Conservation (phyloP, 53 echinoderm and acorn worm genomes). For the Patiria pectinifera region DNA sequence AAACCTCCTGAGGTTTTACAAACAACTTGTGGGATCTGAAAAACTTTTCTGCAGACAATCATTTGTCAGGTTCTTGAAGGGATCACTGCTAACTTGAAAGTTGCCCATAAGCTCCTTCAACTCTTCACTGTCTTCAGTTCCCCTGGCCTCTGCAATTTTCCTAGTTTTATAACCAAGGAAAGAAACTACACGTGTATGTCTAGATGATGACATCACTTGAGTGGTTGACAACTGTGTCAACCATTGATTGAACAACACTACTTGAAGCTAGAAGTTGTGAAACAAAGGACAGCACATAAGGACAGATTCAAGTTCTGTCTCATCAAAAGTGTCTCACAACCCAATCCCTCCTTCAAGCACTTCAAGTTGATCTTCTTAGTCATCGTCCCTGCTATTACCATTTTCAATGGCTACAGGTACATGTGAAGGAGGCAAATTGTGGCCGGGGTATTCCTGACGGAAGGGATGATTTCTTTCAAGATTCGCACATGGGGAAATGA, state of each 20-base stretch:
- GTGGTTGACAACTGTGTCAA: constrained; percentile 39
- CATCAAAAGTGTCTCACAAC: constrained; percentile 32
- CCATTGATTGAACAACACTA: constrained; percentile 33
- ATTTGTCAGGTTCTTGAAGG: constrained; percentile 62
- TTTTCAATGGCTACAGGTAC: not conserved
- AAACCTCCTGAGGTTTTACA: constrained; percentile 54
- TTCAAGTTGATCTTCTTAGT: not conserved
- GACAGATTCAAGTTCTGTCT: constrained; percentile 7
- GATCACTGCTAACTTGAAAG: constrained; percentile 55
- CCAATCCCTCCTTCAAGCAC: not conserved
- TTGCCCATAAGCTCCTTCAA: constrained; percentile 36
- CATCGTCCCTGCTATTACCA: constrained; percentile 8
- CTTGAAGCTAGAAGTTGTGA: constrained; percentile 23
- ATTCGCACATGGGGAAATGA: too few species aligned
- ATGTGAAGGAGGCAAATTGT: not conserved
- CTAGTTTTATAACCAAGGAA: constrained; percentile 42
- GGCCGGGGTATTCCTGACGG: not conserved
- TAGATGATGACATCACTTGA: constrained; percentile 50
- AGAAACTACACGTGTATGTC: constrained; percentile 26
- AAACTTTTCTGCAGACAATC: constrained; percentile 61
- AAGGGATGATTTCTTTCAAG: not conserved
- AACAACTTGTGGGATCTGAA: constrained; percentile 42
- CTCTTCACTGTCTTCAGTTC: constrained; percentile 54
- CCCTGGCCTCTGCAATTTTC: constrained; percentile 60
- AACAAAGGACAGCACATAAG: not conserved